Evolutionary conservation across 1,140 invertebrate species (phyloP), one percentile per base, ranked within the genome.

Genomic region (Mesaphorura yosii): DNA sequence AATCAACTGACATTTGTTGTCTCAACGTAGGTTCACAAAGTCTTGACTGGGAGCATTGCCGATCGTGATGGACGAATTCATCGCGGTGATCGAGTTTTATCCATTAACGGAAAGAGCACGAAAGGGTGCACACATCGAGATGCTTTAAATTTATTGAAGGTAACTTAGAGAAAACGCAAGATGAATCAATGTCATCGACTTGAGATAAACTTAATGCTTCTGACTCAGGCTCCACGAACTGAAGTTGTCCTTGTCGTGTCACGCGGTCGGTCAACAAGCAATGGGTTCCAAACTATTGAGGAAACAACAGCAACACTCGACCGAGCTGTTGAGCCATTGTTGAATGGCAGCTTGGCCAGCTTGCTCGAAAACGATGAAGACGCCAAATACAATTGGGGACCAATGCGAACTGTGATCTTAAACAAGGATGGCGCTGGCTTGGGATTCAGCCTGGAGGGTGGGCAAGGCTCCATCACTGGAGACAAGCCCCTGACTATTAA

Each of bases 391-490:
- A 51, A 59, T 52, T 62, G 62, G 60, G 60, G 59, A 53, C 53
- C 59, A n/a, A 26, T 55, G 26, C 58, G 61, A 51, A 64, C 64
- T 55, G 75, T 89, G 34, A 77, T 77, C 49, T 76, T 91, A 58
- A 73, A 78, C 17, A 93, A 93, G 66, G 88, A 90, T 62, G 85
- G 83, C 54, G 84, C 86, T 55, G 88, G 89, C 10, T 74, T 93
- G 37, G 90, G 90, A 39, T 92, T 95, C 68, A 89, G 88, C 64
- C 76, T 95, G 38, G 88, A 93, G 66, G 90, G 90, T 50, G 90
- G 90, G 20, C 82, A 84, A 63, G 87, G 88, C 64, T 92, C 88
- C 19, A 88, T 86, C 1, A 70, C 80, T 41, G 90, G 90, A 14
- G 86, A 93, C 68, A 76, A 79, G 64, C 88, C 90, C 41, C 75